A percentile compares a stretch with the other conserved stretches of the same genome.
Evolutionary conservation across 2,888 invertebrate species (phyloP).

Genomic region (Eremobia ochroleuca): DNA sequence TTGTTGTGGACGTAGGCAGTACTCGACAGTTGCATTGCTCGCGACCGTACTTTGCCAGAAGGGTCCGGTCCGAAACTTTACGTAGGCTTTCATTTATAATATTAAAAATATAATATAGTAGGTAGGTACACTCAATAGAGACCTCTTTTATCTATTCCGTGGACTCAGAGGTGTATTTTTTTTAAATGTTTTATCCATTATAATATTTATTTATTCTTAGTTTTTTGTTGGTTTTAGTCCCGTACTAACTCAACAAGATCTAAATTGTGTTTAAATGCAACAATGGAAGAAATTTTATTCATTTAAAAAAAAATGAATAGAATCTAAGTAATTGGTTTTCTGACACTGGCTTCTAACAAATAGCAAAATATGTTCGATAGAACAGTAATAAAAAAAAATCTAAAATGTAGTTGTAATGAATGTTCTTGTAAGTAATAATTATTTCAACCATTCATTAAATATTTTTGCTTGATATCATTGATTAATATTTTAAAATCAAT

Average conservation of each 20-base stretch:
- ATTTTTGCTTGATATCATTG: no score
- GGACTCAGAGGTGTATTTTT: not conserved
- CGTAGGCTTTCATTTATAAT: not conserved
- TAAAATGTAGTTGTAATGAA: no score
- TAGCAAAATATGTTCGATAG: no score
- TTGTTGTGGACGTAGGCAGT: not conserved
- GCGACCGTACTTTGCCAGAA: not conserved
- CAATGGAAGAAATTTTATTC: not conserved
- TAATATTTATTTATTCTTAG: not conserved
- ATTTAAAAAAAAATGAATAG: no score
- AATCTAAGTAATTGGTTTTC: no score
- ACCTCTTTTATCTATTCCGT: not conserved
- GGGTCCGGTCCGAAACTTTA: conserved; percentile 7
- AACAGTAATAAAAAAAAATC: no score
- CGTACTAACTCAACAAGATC: not conserved
- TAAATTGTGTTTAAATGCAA: not conserved
- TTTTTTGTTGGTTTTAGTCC: not conserved
- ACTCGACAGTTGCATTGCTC: conserved; percentile 1
- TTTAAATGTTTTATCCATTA: not conserved
- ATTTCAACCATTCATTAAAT: no score
- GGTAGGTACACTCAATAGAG: not conserved
- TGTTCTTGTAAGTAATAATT: no score
- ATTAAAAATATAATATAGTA: not conserved
- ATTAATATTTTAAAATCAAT: no score
- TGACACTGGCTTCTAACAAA: no score